These are phyloP conservation scores for roundworm (Caenorhabditis elegans) DNA, from an alignment of 1,140 invertebrate genomes.

Conservation along the genomic window DNA sequence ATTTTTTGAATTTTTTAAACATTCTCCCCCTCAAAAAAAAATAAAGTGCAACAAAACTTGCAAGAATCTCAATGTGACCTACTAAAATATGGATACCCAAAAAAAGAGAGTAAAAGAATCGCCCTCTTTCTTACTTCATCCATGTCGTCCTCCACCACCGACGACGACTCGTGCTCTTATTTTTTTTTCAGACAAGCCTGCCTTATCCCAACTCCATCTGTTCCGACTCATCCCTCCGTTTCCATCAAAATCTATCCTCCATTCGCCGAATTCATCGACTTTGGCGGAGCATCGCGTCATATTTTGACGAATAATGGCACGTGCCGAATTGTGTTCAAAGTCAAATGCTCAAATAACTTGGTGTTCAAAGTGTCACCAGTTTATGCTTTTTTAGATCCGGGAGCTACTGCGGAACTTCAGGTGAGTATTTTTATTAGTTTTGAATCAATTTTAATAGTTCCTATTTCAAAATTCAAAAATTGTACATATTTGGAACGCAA, in stretches of 20 bases:
- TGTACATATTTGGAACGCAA: too few species aligned
- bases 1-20: too few species aligned
- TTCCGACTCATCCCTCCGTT: background rate
- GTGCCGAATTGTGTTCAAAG: slow-evolving; percentile 34
- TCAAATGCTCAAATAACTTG: slow-evolving; percentile 39
- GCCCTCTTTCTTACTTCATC: background rate
- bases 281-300: slow-evolving; percentile 43
- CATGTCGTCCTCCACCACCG: too few species aligned
- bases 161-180: background rate
- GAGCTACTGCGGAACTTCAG: background rate
- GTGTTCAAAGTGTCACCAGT: slow-evolving; percentile 39
- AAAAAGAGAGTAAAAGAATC: background rate
- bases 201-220: slow-evolving; percentile 17
- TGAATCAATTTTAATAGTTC: too few species aligned
- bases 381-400: background rate
- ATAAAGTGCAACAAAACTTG: too few species aligned
- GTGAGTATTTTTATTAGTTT: too few species aligned
- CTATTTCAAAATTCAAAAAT: too few species aligned
- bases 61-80: background rate
- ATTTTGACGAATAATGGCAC: slow-evolving; percentile 35
- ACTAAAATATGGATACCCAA: slow-evolving; percentile 12
- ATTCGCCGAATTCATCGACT: slow-evolving; percentile 47
- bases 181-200: slow-evolving; percentile 20
- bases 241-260: slow-evolving; percentile 26
- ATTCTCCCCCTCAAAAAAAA: too few species aligned